A percentile compares a stretch with the other conserved stretches of the same genome.
These are phyloP conservation scores for Leptinotarsa rubiginosa DNA, from an alignment of 2,888 invertebrate species.

Conservation along the genomic window DNA sequence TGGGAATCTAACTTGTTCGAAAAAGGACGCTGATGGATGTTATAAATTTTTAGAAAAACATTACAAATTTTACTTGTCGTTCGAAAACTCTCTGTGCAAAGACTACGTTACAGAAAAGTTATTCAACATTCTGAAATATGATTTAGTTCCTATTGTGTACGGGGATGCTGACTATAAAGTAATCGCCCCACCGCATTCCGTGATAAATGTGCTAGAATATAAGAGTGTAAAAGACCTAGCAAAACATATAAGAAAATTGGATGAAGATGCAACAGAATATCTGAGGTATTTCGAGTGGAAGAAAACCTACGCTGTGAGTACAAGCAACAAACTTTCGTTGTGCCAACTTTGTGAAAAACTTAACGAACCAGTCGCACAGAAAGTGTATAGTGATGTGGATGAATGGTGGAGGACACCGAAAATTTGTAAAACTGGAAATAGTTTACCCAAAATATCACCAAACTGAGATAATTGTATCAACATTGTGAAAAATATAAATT, in stretches of 20 bases:
- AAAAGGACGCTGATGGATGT: conserved; percentile 60
- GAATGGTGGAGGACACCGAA: conserved; percentile 49
- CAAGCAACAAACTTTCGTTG: conserved; percentile 38
- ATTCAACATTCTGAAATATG: conserved; percentile 69
- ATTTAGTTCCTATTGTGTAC: conserved; percentile 76
- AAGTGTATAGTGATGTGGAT: conserved; percentile 48
- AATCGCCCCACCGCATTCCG: conserved; percentile 69
- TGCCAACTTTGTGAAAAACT: conserved; percentile 56
- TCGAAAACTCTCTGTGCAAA: conserved; percentile 78
- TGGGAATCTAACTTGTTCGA: conserved; percentile 64
- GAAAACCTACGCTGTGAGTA: conserved; percentile 55
- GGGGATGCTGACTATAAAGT: conserved; percentile 73
- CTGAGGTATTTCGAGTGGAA: conserved; percentile 73
- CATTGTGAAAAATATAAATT: too few relatives aligned
- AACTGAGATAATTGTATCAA: not conserved
- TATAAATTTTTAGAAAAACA: conserved; percentile 67
- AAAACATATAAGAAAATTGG: conserved; percentile 67
- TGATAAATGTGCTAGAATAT: conserved; percentile 72
- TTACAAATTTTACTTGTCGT: conserved; percentile 79
- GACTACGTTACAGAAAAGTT: conserved; percentile 77
- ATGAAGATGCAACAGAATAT: conserved; percentile 68
- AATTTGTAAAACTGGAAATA: conserved; percentile 33
- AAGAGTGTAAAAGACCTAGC: conserved; percentile 67
- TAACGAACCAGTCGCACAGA: conserved; percentile 48
- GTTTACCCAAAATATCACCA: conserved; percentile 24